Evolutionary conservation across 2,888 invertebrate genomes (phyloP).

Genomic region (Athripsodes cinereus): DNA sequence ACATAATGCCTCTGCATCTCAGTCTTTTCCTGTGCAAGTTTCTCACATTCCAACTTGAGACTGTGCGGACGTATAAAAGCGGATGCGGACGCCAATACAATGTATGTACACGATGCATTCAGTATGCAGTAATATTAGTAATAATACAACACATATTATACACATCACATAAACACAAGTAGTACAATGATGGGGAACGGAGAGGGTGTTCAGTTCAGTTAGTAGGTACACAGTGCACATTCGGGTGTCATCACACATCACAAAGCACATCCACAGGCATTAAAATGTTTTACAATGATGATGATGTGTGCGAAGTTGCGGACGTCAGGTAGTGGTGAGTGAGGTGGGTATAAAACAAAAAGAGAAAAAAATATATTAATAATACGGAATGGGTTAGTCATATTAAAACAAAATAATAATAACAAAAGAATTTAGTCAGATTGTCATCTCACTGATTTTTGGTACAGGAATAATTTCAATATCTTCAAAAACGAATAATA

Average conservation of each 20-base stretch:
- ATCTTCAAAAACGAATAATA: no score
- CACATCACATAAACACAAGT: constrained; percentile 14
- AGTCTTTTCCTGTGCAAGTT: constrained; percentile 79
- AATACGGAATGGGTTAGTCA: constrained; percentile 16
- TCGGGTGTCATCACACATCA: no score
- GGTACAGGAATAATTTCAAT: no score
- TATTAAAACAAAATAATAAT: constrained; percentile 1
- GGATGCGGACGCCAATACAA: constrained; percentile 18
- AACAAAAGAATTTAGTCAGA: no score
- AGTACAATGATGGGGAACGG: constrained; percentile 19
- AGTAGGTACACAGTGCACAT: no score
- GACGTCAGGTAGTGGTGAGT: constrained; percentile 18
- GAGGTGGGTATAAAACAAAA: constrained; percentile 30
- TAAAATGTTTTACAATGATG: background rate
- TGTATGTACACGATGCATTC: constrained; percentile 9
- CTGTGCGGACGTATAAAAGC: constrained; percentile 41
- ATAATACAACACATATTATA: background rate
- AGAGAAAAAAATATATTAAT: constrained; percentile 29
- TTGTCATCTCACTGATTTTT: no score
- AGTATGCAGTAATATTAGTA: background rate
- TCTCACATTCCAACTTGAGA: constrained; percentile 80
- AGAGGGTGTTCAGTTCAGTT: constrained; percentile 10
- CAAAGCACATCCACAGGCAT: background rate
- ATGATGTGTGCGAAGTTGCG: constrained; percentile 9
- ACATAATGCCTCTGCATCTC: constrained; percentile 86